Base-by-base conservation (phyloP, 53 echinoderm and acorn worm species). In the Patiria pectinifera region DNA sequence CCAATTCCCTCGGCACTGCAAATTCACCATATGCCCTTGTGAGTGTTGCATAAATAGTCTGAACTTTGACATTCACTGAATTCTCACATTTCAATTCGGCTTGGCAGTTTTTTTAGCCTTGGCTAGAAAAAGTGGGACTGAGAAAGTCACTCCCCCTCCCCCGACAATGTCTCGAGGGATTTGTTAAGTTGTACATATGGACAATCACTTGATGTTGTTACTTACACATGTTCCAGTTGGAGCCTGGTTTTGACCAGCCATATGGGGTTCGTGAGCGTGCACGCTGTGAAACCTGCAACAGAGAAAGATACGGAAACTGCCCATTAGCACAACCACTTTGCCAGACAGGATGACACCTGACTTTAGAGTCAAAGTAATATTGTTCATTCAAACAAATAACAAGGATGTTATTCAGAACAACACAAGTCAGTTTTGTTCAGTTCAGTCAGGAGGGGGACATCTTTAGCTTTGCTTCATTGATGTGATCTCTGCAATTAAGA, bases 201-300 rank as follows among this genome's bases (percentile, higher is more conserved):
- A 70, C 70, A 3, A 14, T 18, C 70, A 70, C 70, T 19, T 16
- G 15, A 16, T 49, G 4, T 72, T 16, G 10, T 26, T 83, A 92
- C 94, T 92, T 96, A 99, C 99, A 90, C 95, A 49, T 91, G 85
- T 86, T 99, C 99, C 25, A 99, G 94, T 61, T 99, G 99, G 71
- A 99, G 92, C 62, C 99, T 94, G 19, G 99, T 99, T 49, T 99
- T 99, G 43, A 99, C 97, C 85, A 99, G 91, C 99, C 99, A 99
- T 86, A 99, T 93, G 85, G 99, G 99, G 86, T 99, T 99, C 49
- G 99, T 99, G 35, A 95, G 63, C 11, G 99, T 94, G 84, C 99
- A 96, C 26, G 99, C 92, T 45, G 93, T 95, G 78, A 99, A 99
- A 85, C 99, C 99, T 99, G 92, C 47, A 86, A 15, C 4, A 44